Evolutionary conservation across 2,113 vertebrate genomes (phyloP).

Genomic region (Dinomys branickii): DNA sequence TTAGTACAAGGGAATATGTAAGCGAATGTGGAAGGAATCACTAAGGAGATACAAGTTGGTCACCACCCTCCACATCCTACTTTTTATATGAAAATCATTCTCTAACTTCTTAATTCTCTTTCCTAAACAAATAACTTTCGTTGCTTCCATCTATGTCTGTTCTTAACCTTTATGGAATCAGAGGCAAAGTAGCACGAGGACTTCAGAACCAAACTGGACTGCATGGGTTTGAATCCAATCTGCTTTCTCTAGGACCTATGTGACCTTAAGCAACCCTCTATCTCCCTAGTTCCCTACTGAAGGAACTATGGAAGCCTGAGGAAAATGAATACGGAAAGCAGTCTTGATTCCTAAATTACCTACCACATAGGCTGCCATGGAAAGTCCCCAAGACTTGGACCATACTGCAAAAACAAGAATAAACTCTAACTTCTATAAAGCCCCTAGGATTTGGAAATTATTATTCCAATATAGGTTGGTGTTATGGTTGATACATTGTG

Average conservation of each 20-base stretch:
- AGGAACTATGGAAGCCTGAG: background rate
- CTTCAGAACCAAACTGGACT: background rate
- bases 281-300: background rate
- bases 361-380: background rate
- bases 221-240: background rate
- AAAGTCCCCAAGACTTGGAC: background rate
- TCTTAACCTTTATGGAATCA: slow-evolving; percentile 22
- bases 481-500: too few relatives aligned
- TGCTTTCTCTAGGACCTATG: background rate
- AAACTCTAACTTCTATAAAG: background rate
- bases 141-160: background rate
- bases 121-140: slow-evolving; percentile 28
- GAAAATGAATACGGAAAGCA: background rate
- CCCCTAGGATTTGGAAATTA: background rate
- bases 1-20: slow-evolving; percentile 7
- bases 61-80: background rate
- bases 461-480: background rate
- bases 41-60: background rate
- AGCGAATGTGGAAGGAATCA: background rate
- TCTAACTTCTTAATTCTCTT: background rate
- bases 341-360: background rate
- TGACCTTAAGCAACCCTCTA: background rate
- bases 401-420: background rate
- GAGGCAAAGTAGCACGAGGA: background rate
- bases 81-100: slow-evolving; percentile 7